These are phyloP conservation scores for Sarcophilus harrisii DNA, from an alignment of 2,797 vertebrate genomes.

Conservation along the genomic window DNA sequence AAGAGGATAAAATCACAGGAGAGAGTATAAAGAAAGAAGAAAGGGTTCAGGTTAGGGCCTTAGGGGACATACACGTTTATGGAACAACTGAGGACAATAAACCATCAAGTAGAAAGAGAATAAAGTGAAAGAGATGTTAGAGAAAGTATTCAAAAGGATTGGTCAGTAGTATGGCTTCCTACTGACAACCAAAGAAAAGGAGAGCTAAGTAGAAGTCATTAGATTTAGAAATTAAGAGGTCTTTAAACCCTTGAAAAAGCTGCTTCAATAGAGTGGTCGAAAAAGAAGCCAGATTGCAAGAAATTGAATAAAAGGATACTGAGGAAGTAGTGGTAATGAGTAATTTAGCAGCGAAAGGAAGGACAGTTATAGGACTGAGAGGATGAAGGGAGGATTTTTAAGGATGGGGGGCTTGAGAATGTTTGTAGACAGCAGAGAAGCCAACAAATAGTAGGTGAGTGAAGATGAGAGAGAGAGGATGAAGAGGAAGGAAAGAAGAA, in stretches of 20 bases:
- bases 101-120: neutral
- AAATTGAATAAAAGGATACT: neutral
- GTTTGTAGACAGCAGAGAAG: neutral
- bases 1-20: neutral
- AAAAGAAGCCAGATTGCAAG: neutral
- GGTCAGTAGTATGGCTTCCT: neutral
- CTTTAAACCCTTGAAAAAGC: neutral
- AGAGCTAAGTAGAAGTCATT: neutral
- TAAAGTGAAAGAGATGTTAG: neutral
- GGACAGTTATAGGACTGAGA: neutral
- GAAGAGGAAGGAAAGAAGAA: too few relatives aligned
- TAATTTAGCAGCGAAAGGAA: neutral
- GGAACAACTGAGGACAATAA: neutral
- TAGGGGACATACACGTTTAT: neutral
- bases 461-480: neutral
- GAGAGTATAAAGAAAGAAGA: neutral
- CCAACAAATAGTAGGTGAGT: neutral
- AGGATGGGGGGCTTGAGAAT: neutral
- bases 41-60: neutral
- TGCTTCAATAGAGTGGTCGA: neutral
- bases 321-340: neutral
- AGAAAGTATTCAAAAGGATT: neutral
- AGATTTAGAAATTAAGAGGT: neutral
- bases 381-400: neutral
- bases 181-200: neutral